A percentile compares a stretch with the other conserved stretches of the same genome.
Evolutionary conservation across 2,113 vertebrate species (phyloP).

Genomic region (Pyxicephalus adspersus): DNA sequence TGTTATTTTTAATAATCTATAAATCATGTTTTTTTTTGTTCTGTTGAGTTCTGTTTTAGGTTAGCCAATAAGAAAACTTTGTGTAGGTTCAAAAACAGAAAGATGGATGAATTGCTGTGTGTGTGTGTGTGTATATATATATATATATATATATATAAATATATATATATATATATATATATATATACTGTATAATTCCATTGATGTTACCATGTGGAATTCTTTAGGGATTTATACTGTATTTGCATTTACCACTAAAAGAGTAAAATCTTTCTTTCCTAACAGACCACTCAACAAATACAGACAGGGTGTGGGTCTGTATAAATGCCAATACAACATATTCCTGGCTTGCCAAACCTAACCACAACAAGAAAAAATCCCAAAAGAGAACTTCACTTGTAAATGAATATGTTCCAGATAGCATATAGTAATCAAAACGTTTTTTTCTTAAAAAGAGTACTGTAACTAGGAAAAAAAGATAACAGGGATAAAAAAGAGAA

Average conservation of each 20-base stretch:
- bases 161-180: too few species aligned
- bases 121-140: too few species aligned
- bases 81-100: too few species aligned
- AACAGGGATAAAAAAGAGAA: slow-evolving; percentile 54
- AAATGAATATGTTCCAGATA: slow-evolving; percentile 14
- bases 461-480: slow-evolving; percentile 19
- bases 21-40: too few species aligned
- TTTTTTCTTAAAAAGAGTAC: neutral
- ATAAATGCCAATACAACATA: slow-evolving; percentile 12
- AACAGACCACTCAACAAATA: neutral
- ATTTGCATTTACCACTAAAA: slow-evolving; percentile 1
- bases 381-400: slow-evolving; percentile 5
- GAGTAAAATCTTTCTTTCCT: slow-evolving; percentile 1
- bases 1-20: too few species aligned
- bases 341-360: slow-evolving; percentile 17
- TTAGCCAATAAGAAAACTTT: too few species aligned
- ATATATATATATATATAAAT: too few species aligned
- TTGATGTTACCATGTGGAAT: neutral
- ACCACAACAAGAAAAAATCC: slow-evolving; percentile 31
- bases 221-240: neutral
- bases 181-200: too few species aligned
- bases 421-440: neutral
- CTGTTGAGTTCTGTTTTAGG: too few species aligned
- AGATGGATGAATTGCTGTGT: too few species aligned
- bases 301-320: slow-evolving; percentile 18